These are phyloP conservation scores for Leucoraja ocellata DNA, from an alignment of 2,797 vertebrate species.

Conservation along the genomic window DNA sequence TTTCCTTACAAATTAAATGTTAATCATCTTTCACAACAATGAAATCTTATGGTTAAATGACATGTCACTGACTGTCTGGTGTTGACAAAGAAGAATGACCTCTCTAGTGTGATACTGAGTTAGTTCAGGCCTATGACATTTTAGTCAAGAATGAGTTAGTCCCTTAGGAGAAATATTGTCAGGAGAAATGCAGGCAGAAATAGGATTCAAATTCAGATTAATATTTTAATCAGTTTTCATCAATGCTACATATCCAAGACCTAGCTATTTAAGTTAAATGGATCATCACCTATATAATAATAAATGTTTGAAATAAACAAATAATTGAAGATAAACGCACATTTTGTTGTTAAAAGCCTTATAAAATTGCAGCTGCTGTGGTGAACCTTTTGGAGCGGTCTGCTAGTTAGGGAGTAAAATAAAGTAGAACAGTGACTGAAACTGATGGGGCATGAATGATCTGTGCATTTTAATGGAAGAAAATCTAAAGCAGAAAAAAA, in stretches of 20 bases:
- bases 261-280: not conserved
- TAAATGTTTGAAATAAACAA: not conserved
- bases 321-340: not conserved
- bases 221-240: not conserved
- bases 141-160: not conserved
- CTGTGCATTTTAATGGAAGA: constrained; percentile 39
- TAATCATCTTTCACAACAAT: not conserved
- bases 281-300: not conserved
- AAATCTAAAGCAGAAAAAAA: constrained; percentile 49
- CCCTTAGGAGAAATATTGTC: not conserved
- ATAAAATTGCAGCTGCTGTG: not conserved
- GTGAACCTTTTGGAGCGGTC: not conserved
- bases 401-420: constrained; percentile 40
- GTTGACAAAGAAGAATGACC: not conserved
- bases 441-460: constrained; percentile 50
- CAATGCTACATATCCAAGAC: not conserved
- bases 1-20: not conserved
- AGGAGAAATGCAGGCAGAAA: not conserved
- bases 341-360: not conserved
- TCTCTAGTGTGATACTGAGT: not conserved
- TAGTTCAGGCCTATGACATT: not conserved
- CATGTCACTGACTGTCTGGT: not conserved
- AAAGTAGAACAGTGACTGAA: constrained; percentile 49
- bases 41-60: not conserved
- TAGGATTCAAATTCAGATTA: not conserved